Evolutionary conservation across 2,113 vertebrate genomes (phyloP), one percentile per base, ranked within the genome.

Genomic region (Thymallus thymallus): DNA sequence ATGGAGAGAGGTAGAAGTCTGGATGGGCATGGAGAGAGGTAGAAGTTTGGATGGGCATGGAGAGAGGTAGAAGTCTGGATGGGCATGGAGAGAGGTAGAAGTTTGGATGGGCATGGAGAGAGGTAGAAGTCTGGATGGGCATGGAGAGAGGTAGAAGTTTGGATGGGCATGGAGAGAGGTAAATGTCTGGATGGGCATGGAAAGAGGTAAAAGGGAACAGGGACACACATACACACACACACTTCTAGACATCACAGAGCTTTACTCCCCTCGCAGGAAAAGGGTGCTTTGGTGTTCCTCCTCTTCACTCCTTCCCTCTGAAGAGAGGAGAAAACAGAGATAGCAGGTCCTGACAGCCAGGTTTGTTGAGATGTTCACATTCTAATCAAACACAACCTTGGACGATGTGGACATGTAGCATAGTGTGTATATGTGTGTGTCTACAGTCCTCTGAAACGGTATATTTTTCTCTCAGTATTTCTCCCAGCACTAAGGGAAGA

Each of bases 331-430:
- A 67, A 62, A 4, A 26, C 65, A 76, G 75, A 70, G 41, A 72
- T 64, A 46, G 68, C 75, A 70, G 76, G 80, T 86, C 87, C 86
- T 85, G 88, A 83, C 73, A 89, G 82, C 78, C 76, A 0, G 81
- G 82, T 90, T 94, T 94, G 95, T 95, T 93, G 94, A 94, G 92
- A 92, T 89, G 86, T 88, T 93, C 87, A 80, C 85, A 87, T 79
- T 80, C 86, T 90, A 92, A 92, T 92, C 87, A 86, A 85, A 88
- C 74, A 81, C 71, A 90, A 91, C 75, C 1, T 24, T 41, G 67
- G 76, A 51, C 48, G 4, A 18, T 51, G 72, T 80, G 46, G 22
- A n/a, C 56, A 7, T 41, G 35, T 10, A 41, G 35, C 2, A 41
- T 7, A 41, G 35, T 10, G 35, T 41, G 68, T 41, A 63, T 70